Base-by-base conservation (phyloP, 2,113 vertebrate genomes). In the Electrona antarctica region DNA sequence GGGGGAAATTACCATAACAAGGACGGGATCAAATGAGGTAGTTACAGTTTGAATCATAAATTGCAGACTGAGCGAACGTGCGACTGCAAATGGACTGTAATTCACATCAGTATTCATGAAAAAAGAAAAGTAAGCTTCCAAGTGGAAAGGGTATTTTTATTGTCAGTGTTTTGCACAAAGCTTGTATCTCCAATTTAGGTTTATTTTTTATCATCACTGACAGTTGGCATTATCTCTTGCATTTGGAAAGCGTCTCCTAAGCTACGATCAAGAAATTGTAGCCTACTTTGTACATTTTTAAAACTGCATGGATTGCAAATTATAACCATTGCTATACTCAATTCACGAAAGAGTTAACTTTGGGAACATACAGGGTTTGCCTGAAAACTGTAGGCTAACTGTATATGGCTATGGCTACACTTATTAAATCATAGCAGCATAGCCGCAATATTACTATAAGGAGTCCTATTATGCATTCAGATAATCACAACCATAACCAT, bases 31-130 rank as follows among this genome's bases (percentile, higher is more conserved):
- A 91, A 92, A 91, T 90, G 89, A 91, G 88, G 85, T 87, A 87
- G 89, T 89, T 90, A 90, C 86, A 90, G 86, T 86, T 91, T 88
- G 87, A 89, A 90, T 90, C 89, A 87, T 91, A 92, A 90, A 92
- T 91, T 90, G 89, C 87, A 85, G 88, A 88, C 86, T 84, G 87
- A 85, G 87, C 64, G 82, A 90, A 92, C 83, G 85, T 88, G 88
- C 54, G 74, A 75, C 77, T 86, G 88, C 87, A 89, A 88, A 89
- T 90, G 87, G 85, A 87, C 87, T 86, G 85, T 85, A 85, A 85
- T 91, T 91, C 82, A 88, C 76, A 91, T 90, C 84, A 90, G 87
- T 90, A 90, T 90, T 89, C 88, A 90, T 91, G 88, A 85, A 85
- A 89, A 87, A 76, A 81, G 77, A 83, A 88, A 85, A 67, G 14